Evolutionary conservation across 2,797 vertebrate species (phyloP), one percentile per base, ranked within the genome.

Genomic region (Zenarchopterus dispar): DNA sequence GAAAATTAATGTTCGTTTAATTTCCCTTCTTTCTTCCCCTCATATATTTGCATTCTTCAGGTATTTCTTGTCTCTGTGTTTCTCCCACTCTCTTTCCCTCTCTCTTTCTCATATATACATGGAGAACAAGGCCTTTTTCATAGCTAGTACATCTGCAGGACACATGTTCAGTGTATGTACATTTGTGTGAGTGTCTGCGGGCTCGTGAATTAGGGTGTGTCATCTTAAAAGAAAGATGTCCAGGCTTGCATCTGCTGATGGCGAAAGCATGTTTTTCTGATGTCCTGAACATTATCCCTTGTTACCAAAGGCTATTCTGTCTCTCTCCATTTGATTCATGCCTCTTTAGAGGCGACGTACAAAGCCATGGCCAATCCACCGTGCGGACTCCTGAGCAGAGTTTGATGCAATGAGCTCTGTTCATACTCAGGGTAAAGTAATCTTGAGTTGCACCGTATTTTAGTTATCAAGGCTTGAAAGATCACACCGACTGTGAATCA

Each of bases 1-100:
- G 79, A 86, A 80, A 92, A 90, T 92, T 94, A 90, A 92, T 93
- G 92, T 91, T 91, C 78, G 85, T 93, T 91, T 93, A 90, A 92
- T 91, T 79, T 90, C 81, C 83, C 80, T 78, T 90, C 87, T 87
- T 89, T 92, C 88, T 88, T 77, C 78, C 84, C 77, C 77, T 88
- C 84, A 78, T 89, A 85, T 89, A 86, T 90, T 91, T 88, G 77
- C 86, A 85, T 89, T 91, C 89, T 84, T 89, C 84, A 92, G 86
- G 89, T 91, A 91, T 82, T 87, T 89, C 77, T 88, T 82, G 68
- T 84, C 72, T 85, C 53, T 57, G 1, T 75, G 65, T 80, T 84
- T 79, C 84, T 43, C 64, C 78, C 67, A 16, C 68, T 66, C 60
- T 60, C 59, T 70, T 66, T 39, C 41, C 13, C 36, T 63, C 61